Conservation (phyloP, 2,797 vertebrate genomes). For the Lycodopsis pacificus region DNA sequence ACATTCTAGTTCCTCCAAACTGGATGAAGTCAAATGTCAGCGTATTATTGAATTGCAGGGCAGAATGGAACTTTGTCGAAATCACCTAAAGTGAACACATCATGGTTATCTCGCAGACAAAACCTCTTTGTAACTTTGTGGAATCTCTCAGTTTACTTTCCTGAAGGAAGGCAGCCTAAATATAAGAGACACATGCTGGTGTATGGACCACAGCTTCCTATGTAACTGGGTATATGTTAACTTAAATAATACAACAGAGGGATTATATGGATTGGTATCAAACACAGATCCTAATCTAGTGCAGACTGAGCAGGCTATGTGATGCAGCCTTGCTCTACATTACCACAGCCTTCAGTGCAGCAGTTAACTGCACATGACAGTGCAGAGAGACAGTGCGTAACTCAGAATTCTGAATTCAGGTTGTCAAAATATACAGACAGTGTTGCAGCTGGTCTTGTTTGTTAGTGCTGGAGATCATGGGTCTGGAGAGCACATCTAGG, state of each 20-base stretch:
- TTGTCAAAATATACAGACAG: not conserved
- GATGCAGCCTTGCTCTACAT: too few species aligned
- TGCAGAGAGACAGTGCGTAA: too few species aligned
- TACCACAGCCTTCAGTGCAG: too few species aligned
- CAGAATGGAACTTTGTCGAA: too few species aligned
- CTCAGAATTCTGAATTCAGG: not conserved
- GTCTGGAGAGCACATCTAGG: not conserved
- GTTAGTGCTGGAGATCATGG: not conserved
- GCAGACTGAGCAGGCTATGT: not conserved
- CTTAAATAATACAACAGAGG: not conserved
- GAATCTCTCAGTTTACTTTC: slow-evolving; percentile 9
- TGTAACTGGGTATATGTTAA: not conserved
- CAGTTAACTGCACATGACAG: too few species aligned
- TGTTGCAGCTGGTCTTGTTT: not conserved
- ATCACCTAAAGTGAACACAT: slow-evolving; percentile 19
- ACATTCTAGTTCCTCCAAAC: slow-evolving; percentile 60
- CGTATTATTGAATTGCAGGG: slow-evolving; percentile 55
- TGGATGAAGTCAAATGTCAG: slow-evolving; percentile 44
- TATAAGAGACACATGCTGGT: not conserved
- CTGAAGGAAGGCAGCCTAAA: not conserved
- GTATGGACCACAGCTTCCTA: not conserved
- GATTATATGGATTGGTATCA: not conserved
- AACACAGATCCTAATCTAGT: not conserved
- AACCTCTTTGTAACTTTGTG: slow-evolving; percentile 22
- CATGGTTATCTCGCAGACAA: slow-evolving; percentile 11